Evolutionary conservation across 2,888 invertebrate species (phyloP).

Genomic region (Heteropelma amictum): DNA sequence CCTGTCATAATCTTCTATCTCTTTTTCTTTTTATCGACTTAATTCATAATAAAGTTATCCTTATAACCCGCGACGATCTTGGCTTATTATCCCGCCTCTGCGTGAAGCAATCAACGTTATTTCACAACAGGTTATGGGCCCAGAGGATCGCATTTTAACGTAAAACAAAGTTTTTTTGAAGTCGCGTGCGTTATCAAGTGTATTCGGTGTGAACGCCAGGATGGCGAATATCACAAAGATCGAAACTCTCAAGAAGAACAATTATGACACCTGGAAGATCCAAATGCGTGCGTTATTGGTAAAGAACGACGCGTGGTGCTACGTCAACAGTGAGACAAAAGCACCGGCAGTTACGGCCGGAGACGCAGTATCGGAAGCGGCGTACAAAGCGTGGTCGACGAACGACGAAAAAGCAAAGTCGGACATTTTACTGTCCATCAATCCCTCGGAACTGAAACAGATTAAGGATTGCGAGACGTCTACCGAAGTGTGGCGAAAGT

Average conservation of each 20-base stretch:
- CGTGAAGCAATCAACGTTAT: too few species aligned
- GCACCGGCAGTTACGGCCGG: slow-evolving; percentile 19
- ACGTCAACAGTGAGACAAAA: slow-evolving; percentile 53
- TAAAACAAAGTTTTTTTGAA: too few species aligned
- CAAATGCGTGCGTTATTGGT: slow-evolving; percentile 56
- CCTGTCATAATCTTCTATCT: too few species aligned
- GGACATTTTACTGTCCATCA: slow-evolving; percentile 32
- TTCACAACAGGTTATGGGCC: too few species aligned
- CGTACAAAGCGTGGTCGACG: slow-evolving; percentile 18
- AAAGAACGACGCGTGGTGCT: slow-evolving; percentile 59
- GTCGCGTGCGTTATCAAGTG: too few species aligned
- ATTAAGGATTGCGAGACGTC: slow-evolving; percentile 40
- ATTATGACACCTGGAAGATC: slow-evolving; percentile 59
- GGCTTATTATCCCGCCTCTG: too few species aligned
- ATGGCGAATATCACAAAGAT: slow-evolving; percentile 23
- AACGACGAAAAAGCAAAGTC: slow-evolving; percentile 27
- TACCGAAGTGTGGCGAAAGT: background rate
- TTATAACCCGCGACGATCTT: too few species aligned
- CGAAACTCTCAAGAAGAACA: slow-evolving; percentile 47
- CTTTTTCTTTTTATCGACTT: too few species aligned
- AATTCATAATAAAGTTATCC: too few species aligned
- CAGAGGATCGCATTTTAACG: too few species aligned
- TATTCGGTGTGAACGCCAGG: too few species aligned
- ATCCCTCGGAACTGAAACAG: slow-evolving; percentile 18
- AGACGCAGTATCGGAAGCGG: slow-evolving; percentile 15